Conservation (phyloP, 2,797 vertebrate genomes). For the Notoglanidium macrostoma region DNA sequence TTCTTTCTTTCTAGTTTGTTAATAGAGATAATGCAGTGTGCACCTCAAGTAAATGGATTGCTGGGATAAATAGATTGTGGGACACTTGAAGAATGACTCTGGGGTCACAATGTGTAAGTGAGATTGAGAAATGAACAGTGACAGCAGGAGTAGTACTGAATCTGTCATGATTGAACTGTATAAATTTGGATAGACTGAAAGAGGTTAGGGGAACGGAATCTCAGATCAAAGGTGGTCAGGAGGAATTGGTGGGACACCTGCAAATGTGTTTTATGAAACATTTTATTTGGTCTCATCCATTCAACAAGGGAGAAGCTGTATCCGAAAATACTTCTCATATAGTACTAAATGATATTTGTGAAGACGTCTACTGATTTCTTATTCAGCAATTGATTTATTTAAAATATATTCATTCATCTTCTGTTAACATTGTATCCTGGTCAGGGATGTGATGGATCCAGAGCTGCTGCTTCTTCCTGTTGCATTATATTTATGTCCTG, state of each 20-base stretch:
- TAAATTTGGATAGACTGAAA: conserved; percentile 28
- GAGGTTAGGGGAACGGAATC: background rate
- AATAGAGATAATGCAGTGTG: conserved; percentile 19
- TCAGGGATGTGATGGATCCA: background rate
- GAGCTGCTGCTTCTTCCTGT: background rate
- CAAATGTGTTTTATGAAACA: background rate
- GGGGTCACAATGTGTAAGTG: conserved; percentile 33
- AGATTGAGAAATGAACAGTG: conserved; percentile 60
- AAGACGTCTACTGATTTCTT: background rate
- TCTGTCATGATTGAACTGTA: conserved; percentile 32
- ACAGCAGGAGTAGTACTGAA: conserved; percentile 44
- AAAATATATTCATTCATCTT: background rate
- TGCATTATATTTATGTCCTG: background rate
- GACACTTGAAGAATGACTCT: conserved; percentile 49
- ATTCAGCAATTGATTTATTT: background rate
- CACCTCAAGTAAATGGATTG: conserved; percentile 42
- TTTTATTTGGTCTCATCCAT: background rate
- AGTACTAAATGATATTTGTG: background rate
- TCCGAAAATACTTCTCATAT: background rate
- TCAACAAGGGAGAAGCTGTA: background rate
- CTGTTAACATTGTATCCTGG: background rate
- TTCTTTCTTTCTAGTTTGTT: background rate
- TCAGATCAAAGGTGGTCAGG: background rate
- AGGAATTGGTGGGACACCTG: background rate
- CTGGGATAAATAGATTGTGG: conserved; percentile 43